Percentiles rank a stretch among this genome's conserved stretches.
Evolutionary conservation across 2,113 vertebrate species (phyloP).

Genomic region (Saiga tatarica): DNA sequence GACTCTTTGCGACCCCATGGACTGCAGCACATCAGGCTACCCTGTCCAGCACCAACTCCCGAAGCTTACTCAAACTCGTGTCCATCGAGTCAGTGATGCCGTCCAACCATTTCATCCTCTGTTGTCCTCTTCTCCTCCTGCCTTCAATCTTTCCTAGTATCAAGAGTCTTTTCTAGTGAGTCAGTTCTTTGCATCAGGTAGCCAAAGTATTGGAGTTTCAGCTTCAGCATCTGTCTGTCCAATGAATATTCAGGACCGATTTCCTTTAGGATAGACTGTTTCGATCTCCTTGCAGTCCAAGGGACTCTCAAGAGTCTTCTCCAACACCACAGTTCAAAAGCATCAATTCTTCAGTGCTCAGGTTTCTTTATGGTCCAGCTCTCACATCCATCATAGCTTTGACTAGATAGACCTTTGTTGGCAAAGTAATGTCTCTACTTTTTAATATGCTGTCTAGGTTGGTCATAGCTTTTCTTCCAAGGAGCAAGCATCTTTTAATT

Average conservation of each 20-base stretch:
- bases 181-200: background rate
- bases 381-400: background rate
- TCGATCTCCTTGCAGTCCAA: background rate
- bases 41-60: background rate
- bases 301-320: background rate
- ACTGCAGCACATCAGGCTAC: background rate
- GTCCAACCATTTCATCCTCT: background rate
- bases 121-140: background rate
- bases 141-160: background rate
- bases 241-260: background rate
- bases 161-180: background rate
- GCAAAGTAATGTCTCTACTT: background rate
- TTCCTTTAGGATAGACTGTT: background rate
- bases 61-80: background rate
- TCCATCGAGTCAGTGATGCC: background rate
- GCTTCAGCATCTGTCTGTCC: background rate
- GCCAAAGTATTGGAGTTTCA: background rate
- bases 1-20: fast-evolving
- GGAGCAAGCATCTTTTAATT: background rate
- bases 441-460: background rate
- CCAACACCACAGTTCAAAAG: background rate
- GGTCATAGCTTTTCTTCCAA: background rate
- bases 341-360: background rate
- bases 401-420: background rate
- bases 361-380: background rate